These are phyloP conservation scores for Pipa parva DNA, from an alignment of 2,113 vertebrate species.

Conservation along the genomic window DNA sequence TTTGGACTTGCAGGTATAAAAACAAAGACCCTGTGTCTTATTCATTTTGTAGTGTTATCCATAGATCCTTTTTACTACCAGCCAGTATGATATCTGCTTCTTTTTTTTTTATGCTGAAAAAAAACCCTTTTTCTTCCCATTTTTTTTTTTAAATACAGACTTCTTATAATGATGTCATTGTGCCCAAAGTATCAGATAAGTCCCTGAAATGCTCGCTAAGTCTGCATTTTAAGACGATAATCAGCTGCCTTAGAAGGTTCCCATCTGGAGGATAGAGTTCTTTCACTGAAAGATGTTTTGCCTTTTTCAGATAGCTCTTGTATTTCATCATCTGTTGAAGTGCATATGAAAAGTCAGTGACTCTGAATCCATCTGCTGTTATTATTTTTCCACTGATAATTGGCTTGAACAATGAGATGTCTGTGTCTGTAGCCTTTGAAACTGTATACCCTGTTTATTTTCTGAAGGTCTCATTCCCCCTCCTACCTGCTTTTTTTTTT, in stretches of 20 bases:
- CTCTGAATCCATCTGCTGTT: constrained; percentile 99
- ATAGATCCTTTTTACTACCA: not conserved
- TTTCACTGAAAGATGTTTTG: constrained; percentile 73
- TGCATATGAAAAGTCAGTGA: constrained; percentile 87
- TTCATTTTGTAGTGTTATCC: not conserved
- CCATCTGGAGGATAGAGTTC: constrained; percentile 87
- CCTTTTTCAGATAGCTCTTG: constrained; percentile 82
- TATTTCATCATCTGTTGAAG: constrained; percentile 96
- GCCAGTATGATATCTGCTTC: not conserved
- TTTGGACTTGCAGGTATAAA: not conserved
- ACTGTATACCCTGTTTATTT: constrained; percentile 87
- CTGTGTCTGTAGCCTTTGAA: constrained; percentile 96
- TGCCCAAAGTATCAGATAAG: constrained; percentile 62
- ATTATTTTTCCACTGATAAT: constrained; percentile 99
- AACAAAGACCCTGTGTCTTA: not conserved
- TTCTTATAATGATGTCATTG: constrained; percentile 67
- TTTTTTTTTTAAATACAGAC: constrained; percentile 41
- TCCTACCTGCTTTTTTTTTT: constrained; percentile 41
- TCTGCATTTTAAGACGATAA: constrained; percentile 74
- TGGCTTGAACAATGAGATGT: constrained; percentile 98
- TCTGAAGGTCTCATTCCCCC: constrained; percentile 66
- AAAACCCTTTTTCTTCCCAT: not conserved
- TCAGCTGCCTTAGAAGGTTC: constrained; percentile 81
- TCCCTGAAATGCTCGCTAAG: constrained; percentile 72
- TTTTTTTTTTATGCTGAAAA: not conserved